Base-by-base conservation (phyloP, 2,797 vertebrate species). In the Anabacerthia variegaticeps region DNA sequence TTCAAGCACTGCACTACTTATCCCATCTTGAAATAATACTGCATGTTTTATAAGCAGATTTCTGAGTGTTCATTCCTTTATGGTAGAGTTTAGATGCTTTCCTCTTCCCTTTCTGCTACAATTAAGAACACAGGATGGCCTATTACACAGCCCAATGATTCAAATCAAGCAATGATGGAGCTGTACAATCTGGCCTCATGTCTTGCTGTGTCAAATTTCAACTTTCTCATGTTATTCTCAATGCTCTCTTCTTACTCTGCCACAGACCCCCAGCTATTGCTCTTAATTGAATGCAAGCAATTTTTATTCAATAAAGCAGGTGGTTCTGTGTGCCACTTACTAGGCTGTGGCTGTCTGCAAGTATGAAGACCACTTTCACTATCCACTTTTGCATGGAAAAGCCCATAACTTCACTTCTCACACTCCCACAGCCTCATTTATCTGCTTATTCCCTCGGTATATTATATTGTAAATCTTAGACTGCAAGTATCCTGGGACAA, bases 111-210 rank as follows among this genome's bases (percentile, higher is more conserved):
- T 74, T 78, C 76, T 75, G 41, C 58, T 58, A 43, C 69, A 92
- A 24, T 4, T 81, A 76, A 84, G 79, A 89, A 65, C 23, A 75
- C 27, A 77, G 14, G 34, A 81, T 54, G 69, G 61, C 71, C 72
- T 65, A 82, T 95, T 89, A 94, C 88, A 92, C 88, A 94, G 88
- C 82, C 83, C 85, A 95, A 2, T 91, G 89, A 75, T 73, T 93
- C 92, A 84, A 85, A 91, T 46, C 85, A 89, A 89, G 69, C 66
- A 81, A 34, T 75, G 88, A 92, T 76, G 46, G 59, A 91, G 66
- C 22, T 78, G 49, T 34, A 81, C 69, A 80, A 75, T 81, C 79
- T 32, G 51, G 48, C 28, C 54, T 67, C 41, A 21, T 63, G 56
- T 68, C 93, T 89, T 80, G 72, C 88, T 77, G 54, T 67, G 69